Conservation (phyloP, 2,888 invertebrate species). For the Caenorhabditis macrosperma region DNA sequence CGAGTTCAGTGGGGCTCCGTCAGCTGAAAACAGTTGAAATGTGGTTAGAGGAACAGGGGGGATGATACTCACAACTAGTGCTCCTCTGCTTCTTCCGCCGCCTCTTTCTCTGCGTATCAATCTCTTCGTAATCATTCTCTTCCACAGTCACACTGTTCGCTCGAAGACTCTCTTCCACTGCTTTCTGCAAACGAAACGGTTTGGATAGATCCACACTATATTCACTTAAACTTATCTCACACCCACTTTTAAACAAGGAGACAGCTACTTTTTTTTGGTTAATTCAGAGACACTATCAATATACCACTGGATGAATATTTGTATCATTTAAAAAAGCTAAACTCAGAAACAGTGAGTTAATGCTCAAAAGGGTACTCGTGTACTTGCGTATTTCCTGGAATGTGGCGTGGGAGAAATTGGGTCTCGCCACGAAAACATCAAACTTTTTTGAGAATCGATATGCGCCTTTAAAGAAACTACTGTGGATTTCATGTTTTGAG, state of each 20-base stretch:
- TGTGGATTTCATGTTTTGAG: too few relatives aligned
- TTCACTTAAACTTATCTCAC: too few relatives aligned
- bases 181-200: constrained; percentile 39
- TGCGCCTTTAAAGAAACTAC: too few relatives aligned
- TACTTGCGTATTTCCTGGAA: not conserved
- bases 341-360: too few relatives aligned
- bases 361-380: too few relatives aligned
- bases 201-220: too few relatives aligned
- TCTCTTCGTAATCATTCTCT: constrained; percentile 21
- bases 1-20: constrained; percentile 40
- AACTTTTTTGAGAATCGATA: too few relatives aligned
- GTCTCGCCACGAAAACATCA: not conserved
- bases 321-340: too few relatives aligned
- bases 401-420: not conserved
- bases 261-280: too few relatives aligned
- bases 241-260: too few relatives aligned
- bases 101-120: constrained; percentile 43
- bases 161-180: constrained; percentile 59
- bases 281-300: too few relatives aligned
- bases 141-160: constrained; percentile 57
- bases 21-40: constrained; percentile 45
- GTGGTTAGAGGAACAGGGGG: not conserved
- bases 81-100: constrained; percentile 46
- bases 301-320: too few relatives aligned
- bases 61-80: constrained; percentile 28